Percentiles rank a stretch among this genome's conserved stretches.
Conservation (phyloP, 1,140 invertebrate species). For the Teleopsis dalmanni region DNA sequence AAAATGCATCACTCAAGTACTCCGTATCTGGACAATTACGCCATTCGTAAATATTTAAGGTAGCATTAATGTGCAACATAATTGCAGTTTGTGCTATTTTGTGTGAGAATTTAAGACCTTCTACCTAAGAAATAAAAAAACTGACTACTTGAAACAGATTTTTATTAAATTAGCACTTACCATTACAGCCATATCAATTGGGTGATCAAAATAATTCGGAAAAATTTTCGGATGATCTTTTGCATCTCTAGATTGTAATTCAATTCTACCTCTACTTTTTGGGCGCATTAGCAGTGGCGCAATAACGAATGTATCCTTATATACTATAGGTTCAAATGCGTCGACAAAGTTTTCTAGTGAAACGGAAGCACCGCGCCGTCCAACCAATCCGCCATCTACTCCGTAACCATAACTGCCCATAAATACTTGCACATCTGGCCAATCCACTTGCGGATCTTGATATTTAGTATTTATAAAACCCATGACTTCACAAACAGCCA, state of each 20-base stretch:
- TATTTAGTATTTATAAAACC: constrained; percentile 70
- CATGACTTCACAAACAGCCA: constrained; percentile 65
- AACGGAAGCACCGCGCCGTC: constrained; percentile 58
- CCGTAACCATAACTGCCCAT: constrained; percentile 62
- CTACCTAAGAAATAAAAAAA: constrained; percentile 47
- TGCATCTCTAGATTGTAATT: constrained; percentile 59
- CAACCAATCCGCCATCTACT: constrained; percentile 66
- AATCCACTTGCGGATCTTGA: constrained; percentile 54
- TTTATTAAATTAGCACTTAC: constrained; percentile 43
- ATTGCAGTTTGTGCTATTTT: constrained; percentile 54
- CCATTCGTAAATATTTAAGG: constrained; percentile 54
- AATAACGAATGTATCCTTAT: constrained; percentile 57
- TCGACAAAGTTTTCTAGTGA: constrained; percentile 57
- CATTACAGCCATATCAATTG: constrained; percentile 59
- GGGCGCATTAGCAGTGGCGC: constrained; percentile 63
- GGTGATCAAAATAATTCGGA: constrained; percentile 70
- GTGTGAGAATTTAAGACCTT: constrained; percentile 63
- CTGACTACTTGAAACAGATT: background rate
- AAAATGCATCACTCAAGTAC: constrained; percentile 51
- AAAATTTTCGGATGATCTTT: constrained; percentile 66
- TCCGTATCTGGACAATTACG: constrained; percentile 51
- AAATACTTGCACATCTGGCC: constrained; percentile 72
- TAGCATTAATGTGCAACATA: constrained; percentile 56
- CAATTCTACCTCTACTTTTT: constrained; percentile 60
- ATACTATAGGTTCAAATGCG: constrained; percentile 61